Conservation (phyloP, 2,888 invertebrate species). For the Dicyrtomina minuta region DNA sequence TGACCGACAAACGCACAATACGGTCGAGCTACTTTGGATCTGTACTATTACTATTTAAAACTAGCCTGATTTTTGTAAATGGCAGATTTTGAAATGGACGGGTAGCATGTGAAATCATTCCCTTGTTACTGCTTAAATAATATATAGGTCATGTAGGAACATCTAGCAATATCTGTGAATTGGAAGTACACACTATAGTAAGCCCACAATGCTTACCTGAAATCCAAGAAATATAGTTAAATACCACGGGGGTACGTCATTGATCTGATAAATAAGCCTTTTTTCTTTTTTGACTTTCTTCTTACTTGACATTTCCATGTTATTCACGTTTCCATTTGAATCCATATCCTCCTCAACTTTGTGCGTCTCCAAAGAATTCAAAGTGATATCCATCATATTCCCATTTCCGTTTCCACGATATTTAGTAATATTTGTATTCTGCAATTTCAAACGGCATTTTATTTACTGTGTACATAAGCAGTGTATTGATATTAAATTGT, state of each 20-base stretch:
- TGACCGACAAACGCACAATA: no score
- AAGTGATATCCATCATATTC: not conserved
- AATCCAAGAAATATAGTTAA: slow-evolving; percentile 57
- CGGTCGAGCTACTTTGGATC: no score
- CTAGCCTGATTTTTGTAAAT: no score
- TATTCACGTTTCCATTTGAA: no score
- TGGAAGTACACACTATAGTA: no score
- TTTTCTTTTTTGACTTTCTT: slow-evolving; percentile 13
- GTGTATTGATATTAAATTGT: not conserved
- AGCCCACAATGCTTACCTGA: slow-evolving; percentile 56
- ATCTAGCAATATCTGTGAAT: no score
- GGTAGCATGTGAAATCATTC: no score
- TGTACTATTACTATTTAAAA: no score
- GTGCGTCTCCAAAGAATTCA: not conserved
- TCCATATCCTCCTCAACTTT: not conserved
- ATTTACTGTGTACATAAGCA: not conserved
- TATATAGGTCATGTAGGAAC: no score
- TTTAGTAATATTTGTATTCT: not conserved
- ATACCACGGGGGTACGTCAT: slow-evolving; percentile 58
- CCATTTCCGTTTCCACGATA: not conserved
- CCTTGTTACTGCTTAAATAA: no score
- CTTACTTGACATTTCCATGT: not conserved
- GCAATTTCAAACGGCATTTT: not conserved
- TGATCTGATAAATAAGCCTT: slow-evolving; percentile 50
- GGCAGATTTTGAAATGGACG: no score